Evolutionary conservation across 2,888 invertebrate species (phyloP).

Genomic region (Parelbella ahira): DNA sequence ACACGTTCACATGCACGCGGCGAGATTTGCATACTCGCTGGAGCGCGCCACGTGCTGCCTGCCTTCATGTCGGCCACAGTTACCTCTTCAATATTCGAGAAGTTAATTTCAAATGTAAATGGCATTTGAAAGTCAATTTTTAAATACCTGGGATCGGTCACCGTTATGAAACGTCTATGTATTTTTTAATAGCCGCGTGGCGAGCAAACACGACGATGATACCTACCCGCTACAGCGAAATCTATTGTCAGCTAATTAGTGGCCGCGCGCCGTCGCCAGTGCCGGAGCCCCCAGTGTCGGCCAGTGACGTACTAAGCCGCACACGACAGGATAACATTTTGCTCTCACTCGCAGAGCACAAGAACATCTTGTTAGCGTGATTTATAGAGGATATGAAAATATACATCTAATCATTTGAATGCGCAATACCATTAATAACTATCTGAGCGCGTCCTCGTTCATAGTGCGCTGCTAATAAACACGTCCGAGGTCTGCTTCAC

Average conservation of each 20-base stretch:
- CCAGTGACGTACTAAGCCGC: background rate
- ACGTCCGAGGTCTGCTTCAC: background rate
- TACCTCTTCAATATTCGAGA: conserved; percentile 72
- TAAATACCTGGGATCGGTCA: conserved; percentile 37
- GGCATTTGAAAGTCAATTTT: conserved; percentile 64
- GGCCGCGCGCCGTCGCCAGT: too few species aligned
- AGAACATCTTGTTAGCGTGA: conserved; percentile 57
- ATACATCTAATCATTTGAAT: conserved; percentile 34
- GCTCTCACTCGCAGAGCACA: conserved; percentile 37
- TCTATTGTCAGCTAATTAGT: background rate
- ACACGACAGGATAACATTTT: conserved; percentile 45
- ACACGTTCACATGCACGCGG: conserved; percentile 46
- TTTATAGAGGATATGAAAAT: conserved; percentile 41
- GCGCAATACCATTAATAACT: conserved; percentile 32
- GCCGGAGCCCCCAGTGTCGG: too few species aligned
- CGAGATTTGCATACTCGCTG: conserved; percentile 70
- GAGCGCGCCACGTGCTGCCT: conserved; percentile 64
- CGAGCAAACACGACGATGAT: too few species aligned
- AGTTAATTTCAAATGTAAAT: conserved; percentile 71
- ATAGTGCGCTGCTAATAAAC: conserved; percentile 8
- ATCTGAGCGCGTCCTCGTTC: conserved; percentile 11
- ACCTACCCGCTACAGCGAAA: too few species aligned
- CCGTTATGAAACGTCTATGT: conserved; percentile 18
- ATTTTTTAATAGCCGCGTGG: background rate
- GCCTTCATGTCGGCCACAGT: conserved; percentile 61